Evolutionary conservation across 2,888 invertebrate species (phyloP).

Genomic region (Dryobota labecula): DNA sequence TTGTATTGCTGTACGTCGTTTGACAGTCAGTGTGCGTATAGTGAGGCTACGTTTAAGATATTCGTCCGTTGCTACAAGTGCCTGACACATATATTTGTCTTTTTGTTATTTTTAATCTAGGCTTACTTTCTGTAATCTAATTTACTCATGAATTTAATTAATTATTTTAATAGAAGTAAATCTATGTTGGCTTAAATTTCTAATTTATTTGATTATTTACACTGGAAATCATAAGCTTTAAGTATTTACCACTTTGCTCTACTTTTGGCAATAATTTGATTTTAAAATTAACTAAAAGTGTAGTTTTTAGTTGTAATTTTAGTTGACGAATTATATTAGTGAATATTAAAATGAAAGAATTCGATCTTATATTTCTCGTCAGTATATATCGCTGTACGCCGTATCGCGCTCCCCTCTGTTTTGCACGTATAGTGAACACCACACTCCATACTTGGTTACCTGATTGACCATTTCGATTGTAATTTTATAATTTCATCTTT

Average conservation of each 20-base stretch:
- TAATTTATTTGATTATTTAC: slow-evolving; percentile 46
- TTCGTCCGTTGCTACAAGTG: slow-evolving; percentile 37
- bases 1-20: background rate
- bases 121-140: slow-evolving; percentile 14
- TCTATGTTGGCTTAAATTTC: slow-evolving; percentile 32
- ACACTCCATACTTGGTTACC: slow-evolving; percentile 34
- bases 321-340: slow-evolving; percentile 18
- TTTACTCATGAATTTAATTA: slow-evolving; percentile 42
- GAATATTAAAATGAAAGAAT: background rate
- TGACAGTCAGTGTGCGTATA: background rate
- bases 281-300: slow-evolving; percentile 36
- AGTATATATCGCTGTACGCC: background rate
- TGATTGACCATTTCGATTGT: slow-evolving; percentile 16
- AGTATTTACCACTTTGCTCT: slow-evolving; percentile 23
- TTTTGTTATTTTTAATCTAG: slow-evolving; percentile 29
- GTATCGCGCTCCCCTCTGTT: slow-evolving; percentile 16
- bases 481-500: slow-evolving; percentile 12
- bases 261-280: slow-evolving; percentile 50
- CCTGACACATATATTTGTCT: slow-evolving; percentile 31
- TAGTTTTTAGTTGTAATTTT: slow-evolving; percentile 42
- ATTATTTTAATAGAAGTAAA: slow-evolving; percentile 10
- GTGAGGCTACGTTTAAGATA: slow-evolving; percentile 16
- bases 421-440: background rate
- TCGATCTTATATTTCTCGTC: background rate
- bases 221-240: slow-evolving; percentile 39